Percentiles rank a stretch among this genome's conserved stretches.
Conservation (phyloP, 2,888 invertebrate genomes). For the Melanargia galathea region DNA sequence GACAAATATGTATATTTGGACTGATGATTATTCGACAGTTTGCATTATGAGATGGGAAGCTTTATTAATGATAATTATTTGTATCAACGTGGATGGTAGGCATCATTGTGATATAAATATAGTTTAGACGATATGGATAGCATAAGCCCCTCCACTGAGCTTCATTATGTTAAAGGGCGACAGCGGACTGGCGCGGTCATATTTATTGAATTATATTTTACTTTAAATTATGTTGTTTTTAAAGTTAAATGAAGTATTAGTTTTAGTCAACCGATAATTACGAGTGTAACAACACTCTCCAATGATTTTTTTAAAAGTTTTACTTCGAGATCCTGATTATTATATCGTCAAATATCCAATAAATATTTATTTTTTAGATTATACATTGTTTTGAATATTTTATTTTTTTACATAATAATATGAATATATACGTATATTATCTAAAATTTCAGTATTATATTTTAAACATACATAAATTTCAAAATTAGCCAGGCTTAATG, state of each 20-base stretch:
- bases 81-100: constrained; percentile 70
- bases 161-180: constrained; percentile 49
- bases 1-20: constrained; percentile 17
- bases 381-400: not conserved
- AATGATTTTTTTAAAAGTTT: not conserved
- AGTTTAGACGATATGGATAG: constrained; percentile 60
- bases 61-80: constrained; percentile 64
- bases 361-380: not conserved
- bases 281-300: not conserved
- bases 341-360: constrained; percentile 29
- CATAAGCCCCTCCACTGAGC: constrained; percentile 46
- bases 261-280: constrained; percentile 48
- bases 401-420: constrained; percentile 6
- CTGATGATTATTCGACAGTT: constrained; percentile 58
- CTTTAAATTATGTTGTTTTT: constrained; percentile 54
- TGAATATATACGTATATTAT: too few relatives aligned
- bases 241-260: constrained; percentile 59
- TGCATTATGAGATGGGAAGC: constrained; percentile 56
- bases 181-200: constrained; percentile 57
- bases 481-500: too few relatives aligned
- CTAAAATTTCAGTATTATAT: too few relatives aligned
- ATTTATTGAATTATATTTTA: constrained; percentile 67
- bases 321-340: constrained; percentile 24
- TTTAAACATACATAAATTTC: too few relatives aligned
- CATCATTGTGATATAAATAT: constrained; percentile 79